phyloP scores from a whole-genome alignment of 2,888 invertebrate genomes.

The Stictocephala bisonia region DNA sequence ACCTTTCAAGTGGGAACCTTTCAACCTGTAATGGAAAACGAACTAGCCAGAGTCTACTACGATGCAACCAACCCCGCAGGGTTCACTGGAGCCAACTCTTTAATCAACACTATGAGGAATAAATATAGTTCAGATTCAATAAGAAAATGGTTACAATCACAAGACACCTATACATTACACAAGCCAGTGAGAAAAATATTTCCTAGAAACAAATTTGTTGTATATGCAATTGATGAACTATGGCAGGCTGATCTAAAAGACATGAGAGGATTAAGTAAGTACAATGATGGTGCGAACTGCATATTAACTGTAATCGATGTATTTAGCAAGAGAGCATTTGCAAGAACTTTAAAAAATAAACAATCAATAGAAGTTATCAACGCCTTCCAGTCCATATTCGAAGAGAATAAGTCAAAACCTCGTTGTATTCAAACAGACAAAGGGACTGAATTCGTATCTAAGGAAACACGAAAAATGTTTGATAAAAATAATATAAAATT shows the following conservation, averaged over 20 bases:
- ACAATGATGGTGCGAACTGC: conserved; percentile 52
- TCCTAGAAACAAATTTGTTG: background rate
- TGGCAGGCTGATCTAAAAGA: too few species aligned
- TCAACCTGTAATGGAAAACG: too few species aligned
- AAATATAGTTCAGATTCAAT: too few species aligned
- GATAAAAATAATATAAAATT: conserved; percentile 52
- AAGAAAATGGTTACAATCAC: background rate
- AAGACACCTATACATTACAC: background rate
- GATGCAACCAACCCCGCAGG: too few species aligned
- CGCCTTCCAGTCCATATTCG: conserved; percentile 51
- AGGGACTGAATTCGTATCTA: conserved; percentile 57
- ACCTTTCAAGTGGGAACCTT: too few species aligned
- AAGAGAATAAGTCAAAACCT: conserved; percentile 21
- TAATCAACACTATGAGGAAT: too few species aligned
- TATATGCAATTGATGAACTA: conserved; percentile 39
- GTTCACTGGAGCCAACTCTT: too few species aligned
- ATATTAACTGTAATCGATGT: conserved; percentile 55
- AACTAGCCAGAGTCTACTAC: too few species aligned
- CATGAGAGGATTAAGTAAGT: conserved; percentile 32
- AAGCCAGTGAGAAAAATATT: background rate
- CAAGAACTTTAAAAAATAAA: conserved; percentile 55
- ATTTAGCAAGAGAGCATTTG: conserved; percentile 53
- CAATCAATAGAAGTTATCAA: conserved; percentile 38
- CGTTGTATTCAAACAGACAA: conserved; percentile 54
- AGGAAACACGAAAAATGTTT: conserved; percentile 15